Conservation (phyloP, 2,113 vertebrate genomes). For the Saimiri boliviensis region DNA sequence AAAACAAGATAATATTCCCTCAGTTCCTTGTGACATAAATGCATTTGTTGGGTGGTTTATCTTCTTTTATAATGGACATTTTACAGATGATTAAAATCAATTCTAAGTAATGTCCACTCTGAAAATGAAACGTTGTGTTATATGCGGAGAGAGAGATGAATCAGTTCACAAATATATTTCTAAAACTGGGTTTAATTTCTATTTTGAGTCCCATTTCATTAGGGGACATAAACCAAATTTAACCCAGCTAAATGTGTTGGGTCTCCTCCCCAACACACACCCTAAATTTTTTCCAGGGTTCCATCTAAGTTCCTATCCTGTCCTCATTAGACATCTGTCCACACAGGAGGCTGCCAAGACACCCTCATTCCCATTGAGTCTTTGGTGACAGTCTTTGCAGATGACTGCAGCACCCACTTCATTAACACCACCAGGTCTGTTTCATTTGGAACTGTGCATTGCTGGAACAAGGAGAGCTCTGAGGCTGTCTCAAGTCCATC, state of each 20-base stretch:
- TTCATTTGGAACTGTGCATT: background rate
- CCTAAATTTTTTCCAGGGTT: background rate
- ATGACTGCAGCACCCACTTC: background rate
- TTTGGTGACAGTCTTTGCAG: background rate
- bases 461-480: background rate
- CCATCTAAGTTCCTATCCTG: background rate
- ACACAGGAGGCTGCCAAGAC: background rate
- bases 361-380: background rate
- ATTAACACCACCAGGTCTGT: background rate
- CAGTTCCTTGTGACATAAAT: background rate
- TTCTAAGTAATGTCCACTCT: background rate
- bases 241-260: background rate
- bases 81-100: background rate
- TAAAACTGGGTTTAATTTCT: background rate
- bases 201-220: background rate
- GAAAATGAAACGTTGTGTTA: background rate
- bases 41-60: background rate
- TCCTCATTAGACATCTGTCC: background rate
- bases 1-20: background rate
- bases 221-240: background rate
- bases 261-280: background rate
- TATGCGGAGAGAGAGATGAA: background rate
- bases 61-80: background rate
- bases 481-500: background rate
- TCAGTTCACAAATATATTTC: background rate